These are phyloP conservation scores for Ascidia mentula DNA, from an alignment of 23 tunicate genomes.

Conservation along the genomic window DNA sequence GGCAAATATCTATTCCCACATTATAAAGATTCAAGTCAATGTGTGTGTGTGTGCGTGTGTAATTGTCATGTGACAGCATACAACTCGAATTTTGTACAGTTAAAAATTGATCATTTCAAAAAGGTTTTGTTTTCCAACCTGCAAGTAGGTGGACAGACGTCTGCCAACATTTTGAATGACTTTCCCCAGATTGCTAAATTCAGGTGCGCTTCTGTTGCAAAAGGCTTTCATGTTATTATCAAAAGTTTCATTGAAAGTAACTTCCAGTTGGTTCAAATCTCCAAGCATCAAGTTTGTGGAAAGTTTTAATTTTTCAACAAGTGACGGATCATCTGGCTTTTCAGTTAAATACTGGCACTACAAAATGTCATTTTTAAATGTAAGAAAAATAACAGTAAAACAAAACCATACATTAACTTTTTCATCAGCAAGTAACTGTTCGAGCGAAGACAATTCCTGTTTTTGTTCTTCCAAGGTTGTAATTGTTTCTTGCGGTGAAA, in stretches of 20 bases:
- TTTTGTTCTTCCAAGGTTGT: background rate
- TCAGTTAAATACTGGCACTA: background rate
- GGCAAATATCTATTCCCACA: too few relatives aligned
- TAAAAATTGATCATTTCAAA: too few relatives aligned
- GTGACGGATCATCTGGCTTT: background rate
- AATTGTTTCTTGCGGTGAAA: background rate
- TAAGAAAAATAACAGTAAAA: too few relatives aligned
- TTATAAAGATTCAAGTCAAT: too few relatives aligned
- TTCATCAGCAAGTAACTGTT: background rate
- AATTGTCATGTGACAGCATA: too few relatives aligned
- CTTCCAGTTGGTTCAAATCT: constrained; percentile 41
- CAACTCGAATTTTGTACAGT: too few relatives aligned
- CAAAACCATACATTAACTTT: background rate
- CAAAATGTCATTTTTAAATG: background rate
- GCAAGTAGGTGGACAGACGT: constrained; percentile 1
- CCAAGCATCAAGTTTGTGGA: constrained; percentile 7
- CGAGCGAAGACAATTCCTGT: background rate
- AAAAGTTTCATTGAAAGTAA: constrained; percentile 28
- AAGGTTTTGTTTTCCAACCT: too few relatives aligned
- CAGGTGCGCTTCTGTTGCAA: constrained; percentile 17
- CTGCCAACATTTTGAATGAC: constrained; percentile 10
- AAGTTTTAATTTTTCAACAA: constrained; percentile 1
- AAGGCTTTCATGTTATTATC: constrained; percentile 34
- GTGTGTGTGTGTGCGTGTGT: too few relatives aligned
- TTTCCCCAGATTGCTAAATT: constrained; percentile 19